Evolutionary conservation across 2,797 vertebrate genomes (phyloP).

Genomic region (Acipenser oxyrinchus): DNA sequence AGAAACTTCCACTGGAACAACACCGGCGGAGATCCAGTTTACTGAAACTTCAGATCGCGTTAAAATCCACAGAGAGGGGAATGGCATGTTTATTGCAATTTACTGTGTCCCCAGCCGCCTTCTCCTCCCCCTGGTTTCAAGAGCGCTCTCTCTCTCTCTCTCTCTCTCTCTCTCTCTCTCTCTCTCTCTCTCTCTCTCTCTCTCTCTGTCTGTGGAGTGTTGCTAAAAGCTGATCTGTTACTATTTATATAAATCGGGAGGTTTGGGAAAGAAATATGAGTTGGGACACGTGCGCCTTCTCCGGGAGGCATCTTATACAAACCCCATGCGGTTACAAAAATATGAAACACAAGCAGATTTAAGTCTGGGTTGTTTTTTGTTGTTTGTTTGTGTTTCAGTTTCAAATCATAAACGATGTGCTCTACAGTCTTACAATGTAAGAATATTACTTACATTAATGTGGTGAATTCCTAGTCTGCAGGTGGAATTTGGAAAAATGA

Average conservation of each 20-base stretch:
- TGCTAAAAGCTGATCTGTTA: slow-evolving; percentile 11
- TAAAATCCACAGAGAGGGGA: slow-evolving; percentile 23
- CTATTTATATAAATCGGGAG: slow-evolving; percentile 28
- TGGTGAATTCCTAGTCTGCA: too few relatives aligned
- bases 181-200: slow-evolving; percentile 17
- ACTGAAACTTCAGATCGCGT: slow-evolving; percentile 23
- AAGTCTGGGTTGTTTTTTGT: too few relatives aligned
- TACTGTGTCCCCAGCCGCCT: slow-evolving; percentile 28
- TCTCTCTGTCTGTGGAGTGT: slow-evolving; percentile 19
- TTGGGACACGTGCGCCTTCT: slow-evolving; percentile 33
- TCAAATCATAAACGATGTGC: too few relatives aligned
- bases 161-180: background rate
- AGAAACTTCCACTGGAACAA: slow-evolving; percentile 19
- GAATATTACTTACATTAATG: too few relatives aligned
- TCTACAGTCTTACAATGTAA: too few relatives aligned
- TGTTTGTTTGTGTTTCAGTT: too few relatives aligned
- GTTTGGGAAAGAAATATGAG: slow-evolving; percentile 30
- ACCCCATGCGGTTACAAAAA: slow-evolving; percentile 20
- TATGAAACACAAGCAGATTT: background rate
- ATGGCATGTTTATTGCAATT: slow-evolving; percentile 37
- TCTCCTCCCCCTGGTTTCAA: slow-evolving; percentile 20
- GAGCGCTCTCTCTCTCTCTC: background rate
- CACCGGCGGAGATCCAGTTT: slow-evolving; percentile 21
- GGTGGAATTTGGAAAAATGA: too few relatives aligned
- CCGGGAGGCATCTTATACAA: slow-evolving; percentile 26